Percentiles rank a stretch among this genome's conserved stretches.
Evolutionary conservation across 2,797 vertebrate species (phyloP).

Genomic region (Gorsachius magnificus): DNA sequence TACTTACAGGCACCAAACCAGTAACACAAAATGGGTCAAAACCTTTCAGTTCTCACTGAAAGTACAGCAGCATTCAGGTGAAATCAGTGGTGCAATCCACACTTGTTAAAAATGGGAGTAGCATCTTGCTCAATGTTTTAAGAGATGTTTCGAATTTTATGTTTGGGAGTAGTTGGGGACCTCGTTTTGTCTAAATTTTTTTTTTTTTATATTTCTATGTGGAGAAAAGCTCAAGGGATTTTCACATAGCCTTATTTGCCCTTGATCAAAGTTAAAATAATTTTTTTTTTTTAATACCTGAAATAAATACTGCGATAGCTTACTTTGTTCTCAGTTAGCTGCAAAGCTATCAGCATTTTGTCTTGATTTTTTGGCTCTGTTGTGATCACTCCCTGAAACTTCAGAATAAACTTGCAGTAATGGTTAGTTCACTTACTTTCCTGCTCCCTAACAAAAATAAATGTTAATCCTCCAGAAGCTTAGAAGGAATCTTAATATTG

Average conservation of each 20-base stretch:
- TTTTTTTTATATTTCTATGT: not conserved
- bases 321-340: not conserved
- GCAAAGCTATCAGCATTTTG: not conserved
- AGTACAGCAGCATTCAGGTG: not conserved
- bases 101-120: not conserved
- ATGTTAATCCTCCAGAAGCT: conserved; percentile 31
- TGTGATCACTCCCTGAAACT: not conserved
- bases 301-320: not conserved
- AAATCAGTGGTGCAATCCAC: not conserved
- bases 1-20: conserved; percentile 20
- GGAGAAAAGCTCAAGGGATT: not conserved
- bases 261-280: not conserved
- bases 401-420: not conserved
- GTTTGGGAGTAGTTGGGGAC: not conserved
- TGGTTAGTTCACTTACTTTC: not conserved
- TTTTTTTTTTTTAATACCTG: not conserved
- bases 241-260: not conserved
- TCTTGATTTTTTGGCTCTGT: not conserved
- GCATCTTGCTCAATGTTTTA: not conserved
- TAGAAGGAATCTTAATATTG: conserved; percentile 35
- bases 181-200: not conserved
- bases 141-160: not conserved
- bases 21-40: conserved; percentile 2
- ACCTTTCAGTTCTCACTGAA: not conserved
- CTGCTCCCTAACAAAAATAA: not conserved